Evolutionary conservation across 2,888 invertebrate species (phyloP), one percentile per base, ranked within the genome.

Genomic region (Cylindroiulus punctatus): DNA sequence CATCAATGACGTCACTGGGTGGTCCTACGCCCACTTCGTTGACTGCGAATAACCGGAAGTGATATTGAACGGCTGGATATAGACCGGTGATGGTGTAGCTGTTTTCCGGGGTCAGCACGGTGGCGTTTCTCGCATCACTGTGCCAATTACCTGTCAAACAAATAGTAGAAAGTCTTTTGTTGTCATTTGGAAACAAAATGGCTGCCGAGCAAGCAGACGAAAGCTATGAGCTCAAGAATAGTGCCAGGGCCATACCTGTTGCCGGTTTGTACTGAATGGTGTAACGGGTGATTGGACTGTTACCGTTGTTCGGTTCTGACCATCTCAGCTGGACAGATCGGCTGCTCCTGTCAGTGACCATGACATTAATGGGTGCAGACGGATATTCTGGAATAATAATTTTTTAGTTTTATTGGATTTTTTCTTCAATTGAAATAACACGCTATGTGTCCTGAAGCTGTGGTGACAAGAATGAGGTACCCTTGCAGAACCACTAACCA

Each of bases 291-390:
- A 97, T 95, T 0, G 95, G 96, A 5, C 97, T 96, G 91, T 97
- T 97, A 89, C 97, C 97, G 90, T 96, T 96, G 91, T 97, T 97
- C 84, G 97, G 97, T 88, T 96, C 95, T 26, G 96, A 96, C 97
- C 97, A 97, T 22, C 96, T 96, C 36, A 97, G 91, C 90, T 97
- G 97, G 86, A 97, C 97, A 0, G 96, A 95, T 88, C 96, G 93
- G 88, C 97, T 97, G 86, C 96, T 96, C 92, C 97, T 97, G 91
- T 97, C 97, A 88, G 97, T 92, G 42, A 97, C 96, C 91, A 93
- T 97, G 87, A 97, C 91, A 86, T 96, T 96, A 90, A 96, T 96
- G 0, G 97, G 97, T 88, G 96, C 95, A 92, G 86, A 65, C 36
- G 86, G 86, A 85, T 17, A 84, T 19, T 86, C 86, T 86, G 84